phyloP scores from a whole-genome alignment of 1,140 invertebrate species.

The Hycleus phaleratus region DNA sequence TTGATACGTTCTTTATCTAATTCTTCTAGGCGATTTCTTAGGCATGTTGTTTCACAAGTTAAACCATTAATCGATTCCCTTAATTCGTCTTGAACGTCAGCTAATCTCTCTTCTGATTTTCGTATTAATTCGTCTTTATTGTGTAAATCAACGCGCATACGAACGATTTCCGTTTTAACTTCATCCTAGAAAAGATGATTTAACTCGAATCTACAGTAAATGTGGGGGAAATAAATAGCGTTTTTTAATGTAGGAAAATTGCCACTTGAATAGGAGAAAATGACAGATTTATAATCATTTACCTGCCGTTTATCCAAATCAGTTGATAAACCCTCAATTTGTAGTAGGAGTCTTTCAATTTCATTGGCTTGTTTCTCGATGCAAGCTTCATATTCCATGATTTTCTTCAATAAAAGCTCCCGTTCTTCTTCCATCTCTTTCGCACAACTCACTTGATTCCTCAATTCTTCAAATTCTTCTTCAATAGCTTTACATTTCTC shows the following conservation, averaged over 20 bases:
- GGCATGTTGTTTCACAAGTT: constrained; percentile 1
- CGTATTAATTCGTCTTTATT: constrained; percentile 32
- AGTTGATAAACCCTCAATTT: constrained; percentile 33
- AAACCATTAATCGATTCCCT: constrained; percentile 26
- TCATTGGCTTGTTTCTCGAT: constrained; percentile 39
- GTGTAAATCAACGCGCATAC: constrained; percentile 32
- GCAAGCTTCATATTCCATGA: constrained; percentile 24
- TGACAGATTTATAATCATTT: constrained; percentile 6
- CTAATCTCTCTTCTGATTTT: constrained; percentile 34
- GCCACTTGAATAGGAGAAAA: constrained; percentile 13
- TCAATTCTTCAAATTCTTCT: constrained; percentile 28
- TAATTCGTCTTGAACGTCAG: constrained; percentile 31
- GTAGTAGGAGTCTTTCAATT: constrained; percentile 32
- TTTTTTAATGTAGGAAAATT: constrained; percentile 11
- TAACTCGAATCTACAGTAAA: background rate
- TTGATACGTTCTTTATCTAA: constrained; percentile 16
- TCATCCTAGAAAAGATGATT: constrained; percentile 25
- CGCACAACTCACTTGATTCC: constrained; percentile 23
- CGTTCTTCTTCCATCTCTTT: constrained; percentile 27
- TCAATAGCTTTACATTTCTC: constrained; percentile 23
- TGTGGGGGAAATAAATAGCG: too few relatives aligned
- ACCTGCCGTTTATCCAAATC: constrained; percentile 34
- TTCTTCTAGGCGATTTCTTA: constrained; percentile 1
- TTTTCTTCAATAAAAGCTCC: constrained; percentile 18
- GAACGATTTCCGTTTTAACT: constrained; percentile 27